A percentile compares a stretch with the other conserved stretches of the same genome.
Conservation (phyloP, 2,888 invertebrate species). For the Xestia rhomboidea region DNA sequence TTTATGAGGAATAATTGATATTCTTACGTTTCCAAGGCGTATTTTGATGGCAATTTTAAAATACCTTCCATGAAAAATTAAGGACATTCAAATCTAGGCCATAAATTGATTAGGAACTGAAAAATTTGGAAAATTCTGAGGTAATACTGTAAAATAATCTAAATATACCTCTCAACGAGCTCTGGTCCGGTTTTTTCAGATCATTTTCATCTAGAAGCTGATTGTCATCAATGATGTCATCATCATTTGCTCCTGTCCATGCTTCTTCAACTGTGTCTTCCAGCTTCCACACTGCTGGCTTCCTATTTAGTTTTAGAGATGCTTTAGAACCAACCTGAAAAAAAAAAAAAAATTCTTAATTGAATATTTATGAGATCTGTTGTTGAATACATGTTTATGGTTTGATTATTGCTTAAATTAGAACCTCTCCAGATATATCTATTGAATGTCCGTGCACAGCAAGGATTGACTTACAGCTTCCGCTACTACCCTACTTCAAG, state of each 20-base stretch:
- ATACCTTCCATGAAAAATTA: not conserved
- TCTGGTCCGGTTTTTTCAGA: conserved; percentile 95
- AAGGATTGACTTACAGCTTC: not conserved
- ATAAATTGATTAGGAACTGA: not conserved
- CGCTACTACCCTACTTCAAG: not conserved
- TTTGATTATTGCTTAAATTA: not conserved
- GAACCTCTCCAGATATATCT: not conserved
- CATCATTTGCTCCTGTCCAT: conserved; percentile 91
- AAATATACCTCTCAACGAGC: conserved; percentile 94
- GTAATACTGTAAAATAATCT: not conserved
- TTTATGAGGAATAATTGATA: conserved; percentile 34
- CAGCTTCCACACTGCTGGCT: conserved; percentile 93
- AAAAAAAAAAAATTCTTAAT: not conserved
- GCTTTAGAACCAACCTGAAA: conserved; percentile 87
- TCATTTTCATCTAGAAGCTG: conserved; percentile 97
- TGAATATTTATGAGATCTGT: not conserved
- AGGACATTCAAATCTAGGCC: not conserved
- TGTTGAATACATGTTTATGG: not conserved
- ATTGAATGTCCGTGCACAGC: not conserved
- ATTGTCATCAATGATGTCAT: conserved; percentile 96
- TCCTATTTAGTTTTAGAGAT: conserved; percentile 80
- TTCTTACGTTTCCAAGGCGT: conserved; percentile 11
- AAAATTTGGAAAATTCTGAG: not conserved
- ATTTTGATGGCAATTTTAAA: not conserved
- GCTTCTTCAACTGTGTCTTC: conserved; percentile 92